phyloP scores from a whole-genome alignment of 2,113 vertebrate species.

The Gymnobelideus leadbeateri region DNA sequence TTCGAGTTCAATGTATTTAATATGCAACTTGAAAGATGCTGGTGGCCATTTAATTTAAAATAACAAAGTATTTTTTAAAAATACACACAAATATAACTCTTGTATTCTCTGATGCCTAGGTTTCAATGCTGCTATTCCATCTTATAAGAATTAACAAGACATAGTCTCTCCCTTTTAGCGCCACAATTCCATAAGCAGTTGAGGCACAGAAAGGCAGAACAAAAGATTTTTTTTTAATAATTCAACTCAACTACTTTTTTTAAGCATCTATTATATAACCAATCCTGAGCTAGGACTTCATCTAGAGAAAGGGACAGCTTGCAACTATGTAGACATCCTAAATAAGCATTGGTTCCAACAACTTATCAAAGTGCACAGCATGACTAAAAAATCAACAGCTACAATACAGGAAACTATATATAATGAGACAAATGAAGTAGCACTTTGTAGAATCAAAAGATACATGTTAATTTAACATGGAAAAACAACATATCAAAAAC shows the following conservation, averaged over 20 bases:
- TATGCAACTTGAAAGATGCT: slow-evolving; percentile 72
- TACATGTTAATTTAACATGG: not conserved
- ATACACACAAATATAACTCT: not conserved
- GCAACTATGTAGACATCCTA: not conserved
- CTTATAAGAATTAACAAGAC: not conserved
- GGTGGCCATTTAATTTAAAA: slow-evolving; percentile 78
- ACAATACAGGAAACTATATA: not conserved
- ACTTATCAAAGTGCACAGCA: not conserved
- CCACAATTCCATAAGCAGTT: not conserved
- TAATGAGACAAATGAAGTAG: not conserved
- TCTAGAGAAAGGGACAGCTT: not conserved
- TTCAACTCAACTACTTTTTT: not conserved
- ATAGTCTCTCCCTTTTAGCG: not conserved
- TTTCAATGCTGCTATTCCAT: slow-evolving; percentile 9
- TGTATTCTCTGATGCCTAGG: not conserved
- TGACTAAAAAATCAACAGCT: not conserved
- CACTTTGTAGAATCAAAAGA: not conserved
- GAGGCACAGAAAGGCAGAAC: not conserved
- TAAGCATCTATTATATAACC: not conserved
- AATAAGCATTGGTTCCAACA: not conserved
- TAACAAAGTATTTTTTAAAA: slow-evolving; percentile 62
- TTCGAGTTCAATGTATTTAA: slow-evolving; percentile 73
- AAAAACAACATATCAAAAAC: not conserved
- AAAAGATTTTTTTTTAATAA: not conserved
- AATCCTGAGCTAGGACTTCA: not conserved